These are phyloP conservation scores for Encarsia formosa DNA, from an alignment of 2,888 invertebrate genomes.

Conservation along the genomic window DNA sequence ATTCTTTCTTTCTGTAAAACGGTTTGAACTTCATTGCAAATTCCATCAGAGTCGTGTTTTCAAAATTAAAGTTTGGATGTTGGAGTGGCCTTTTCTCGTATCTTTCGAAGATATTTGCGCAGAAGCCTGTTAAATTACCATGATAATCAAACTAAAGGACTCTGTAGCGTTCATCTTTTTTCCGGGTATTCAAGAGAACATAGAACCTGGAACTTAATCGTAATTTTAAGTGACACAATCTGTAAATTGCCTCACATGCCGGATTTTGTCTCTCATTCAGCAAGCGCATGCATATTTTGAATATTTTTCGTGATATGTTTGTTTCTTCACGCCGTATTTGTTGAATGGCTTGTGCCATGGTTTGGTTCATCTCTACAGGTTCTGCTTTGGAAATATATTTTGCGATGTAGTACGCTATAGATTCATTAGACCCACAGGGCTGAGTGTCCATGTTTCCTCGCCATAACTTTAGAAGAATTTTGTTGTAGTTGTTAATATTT, in stretches of 20 bases:
- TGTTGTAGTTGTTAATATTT: not conserved
- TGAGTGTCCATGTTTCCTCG: constrained; percentile 42
- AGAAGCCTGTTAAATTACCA: not conserved
- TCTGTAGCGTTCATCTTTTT: not conserved
- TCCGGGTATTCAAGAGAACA: not conserved
- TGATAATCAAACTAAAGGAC: not conserved
- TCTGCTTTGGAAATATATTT: not conserved
- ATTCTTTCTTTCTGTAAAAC: not conserved
- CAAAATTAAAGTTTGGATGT: not conserved
- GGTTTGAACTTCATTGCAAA: not conserved
- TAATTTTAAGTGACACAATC: not conserved
- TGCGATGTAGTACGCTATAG: not conserved
- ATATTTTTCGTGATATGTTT: not conserved
- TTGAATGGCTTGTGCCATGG: not conserved
- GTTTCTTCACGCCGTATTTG: not conserved
- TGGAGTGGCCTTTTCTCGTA: not conserved
- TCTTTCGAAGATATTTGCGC: not conserved
- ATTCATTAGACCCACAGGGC: constrained; percentile 28
- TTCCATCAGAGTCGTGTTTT: not conserved
- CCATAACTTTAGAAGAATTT: constrained; percentile 33
- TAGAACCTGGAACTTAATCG: not conserved
- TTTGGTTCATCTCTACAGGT: not conserved
- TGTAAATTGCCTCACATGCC: not conserved
- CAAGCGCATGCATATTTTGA: not conserved
- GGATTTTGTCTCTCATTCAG: not conserved